These are phyloP conservation scores for Dryobota labecula DNA, from an alignment of 2,888 invertebrate species.

Conservation along the genomic window DNA sequence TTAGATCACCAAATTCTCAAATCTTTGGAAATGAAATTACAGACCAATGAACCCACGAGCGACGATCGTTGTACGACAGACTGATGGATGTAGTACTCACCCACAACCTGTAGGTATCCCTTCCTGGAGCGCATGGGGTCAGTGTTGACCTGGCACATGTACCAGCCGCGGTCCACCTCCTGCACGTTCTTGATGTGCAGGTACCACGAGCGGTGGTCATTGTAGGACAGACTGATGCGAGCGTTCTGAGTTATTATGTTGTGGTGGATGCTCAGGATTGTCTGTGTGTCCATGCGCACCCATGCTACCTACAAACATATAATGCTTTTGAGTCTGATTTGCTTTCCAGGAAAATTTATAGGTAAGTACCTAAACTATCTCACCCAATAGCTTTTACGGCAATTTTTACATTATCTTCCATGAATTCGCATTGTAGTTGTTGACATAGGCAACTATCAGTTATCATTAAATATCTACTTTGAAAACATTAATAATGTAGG, in stretches of 20 bases:
- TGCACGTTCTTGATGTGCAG: conserved; percentile 96
- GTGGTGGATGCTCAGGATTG: conserved; percentile 97
- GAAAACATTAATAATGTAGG: conserved; percentile 5
- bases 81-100: conserved; percentile 89
- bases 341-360: not conserved
- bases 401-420: not conserved
- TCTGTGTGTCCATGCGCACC: conserved; percentile 98
- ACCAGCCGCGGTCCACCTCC: conserved; percentile 97
- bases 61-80: conserved; percentile 91
- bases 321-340: not conserved
- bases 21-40: not conserved
- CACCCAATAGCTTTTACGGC: too few species aligned
- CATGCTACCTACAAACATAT: conserved; percentile 94
- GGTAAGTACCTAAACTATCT: not conserved
- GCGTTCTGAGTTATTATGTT: conserved; percentile 97
- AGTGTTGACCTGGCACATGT: conserved; percentile 98
- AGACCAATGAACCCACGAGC: conserved; percentile 87
- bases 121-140: conserved; percentile 97
- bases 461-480: not conserved
- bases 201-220: conserved; percentile 97
- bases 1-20: not conserved
- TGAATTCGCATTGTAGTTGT: not conserved
- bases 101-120: conserved; percentile 97
- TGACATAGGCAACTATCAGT: not conserved
- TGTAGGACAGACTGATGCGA: conserved; percentile 95